phyloP scores from a whole-genome alignment of 2,888 invertebrate genomes.

The Autographa pulchrina region DNA sequence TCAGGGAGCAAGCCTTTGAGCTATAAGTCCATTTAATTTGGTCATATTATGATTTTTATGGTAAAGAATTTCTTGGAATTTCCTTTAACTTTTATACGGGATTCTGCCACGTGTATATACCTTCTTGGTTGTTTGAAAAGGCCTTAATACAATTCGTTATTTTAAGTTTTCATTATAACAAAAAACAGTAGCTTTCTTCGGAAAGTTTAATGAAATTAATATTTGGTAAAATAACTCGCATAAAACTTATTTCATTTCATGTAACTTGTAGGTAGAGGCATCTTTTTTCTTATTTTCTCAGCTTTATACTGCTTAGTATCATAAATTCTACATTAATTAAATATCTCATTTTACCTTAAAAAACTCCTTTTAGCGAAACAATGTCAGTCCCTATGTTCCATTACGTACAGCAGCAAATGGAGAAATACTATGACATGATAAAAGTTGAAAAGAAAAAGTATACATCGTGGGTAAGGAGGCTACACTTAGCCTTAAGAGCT shows the following conservation, averaged over 20 bases:
- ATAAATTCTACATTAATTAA: no score
- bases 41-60: background rate
- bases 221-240: no score
- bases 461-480: conserved; percentile 94
- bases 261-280: no score
- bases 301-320: no score
- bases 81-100: background rate
- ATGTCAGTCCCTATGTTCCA: conserved; percentile 97
- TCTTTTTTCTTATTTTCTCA: no score
- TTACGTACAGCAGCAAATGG: conserved; percentile 97
- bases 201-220: no score
- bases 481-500: conserved; percentile 95
- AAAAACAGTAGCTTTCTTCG: no score
- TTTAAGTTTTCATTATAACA: background rate
- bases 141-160: background rate
- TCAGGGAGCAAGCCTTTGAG: conserved; percentile 9
- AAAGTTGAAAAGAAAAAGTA: conserved; percentile 95
- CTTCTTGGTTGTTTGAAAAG: background rate
- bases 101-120: background rate
- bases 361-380: conserved; percentile 94
- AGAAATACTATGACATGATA: conserved; percentile 95
- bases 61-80: background rate
- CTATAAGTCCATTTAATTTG: conserved; percentile 5
- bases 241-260: no score
- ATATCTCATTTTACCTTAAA: background rate